These are phyloP conservation scores for Tupiocoris notatus DNA, from an alignment of 2,888 invertebrate species.

Conservation along the genomic window DNA sequence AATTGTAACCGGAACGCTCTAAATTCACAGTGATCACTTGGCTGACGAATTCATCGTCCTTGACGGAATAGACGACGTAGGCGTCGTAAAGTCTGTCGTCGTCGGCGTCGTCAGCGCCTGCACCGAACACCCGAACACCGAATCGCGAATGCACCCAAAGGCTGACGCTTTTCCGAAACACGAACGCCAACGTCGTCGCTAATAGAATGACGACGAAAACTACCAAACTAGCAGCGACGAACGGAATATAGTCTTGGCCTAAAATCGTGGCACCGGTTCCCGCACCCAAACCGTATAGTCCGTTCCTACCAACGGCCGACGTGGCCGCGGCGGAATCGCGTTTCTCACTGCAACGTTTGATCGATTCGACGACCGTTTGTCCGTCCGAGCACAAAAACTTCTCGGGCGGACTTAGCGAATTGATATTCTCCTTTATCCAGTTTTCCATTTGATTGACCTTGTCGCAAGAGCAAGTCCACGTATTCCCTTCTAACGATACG, in stretches of 20 bases:
- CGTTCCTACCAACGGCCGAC: slow-evolving; percentile 66
- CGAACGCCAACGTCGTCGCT: slow-evolving; percentile 73
- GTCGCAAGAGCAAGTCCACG: slow-evolving; percentile 88
- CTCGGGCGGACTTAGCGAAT: slow-evolving; percentile 69
- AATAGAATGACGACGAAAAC: slow-evolving; percentile 75
- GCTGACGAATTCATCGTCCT: slow-evolving; percentile 86
- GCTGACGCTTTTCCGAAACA: slow-evolving; percentile 80
- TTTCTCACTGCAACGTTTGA: slow-evolving; percentile 77
- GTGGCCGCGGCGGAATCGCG: slow-evolving; percentile 76
- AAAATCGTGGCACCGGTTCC: slow-evolving; percentile 60
- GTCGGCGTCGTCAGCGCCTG: slow-evolving; percentile 61
- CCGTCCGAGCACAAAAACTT: slow-evolving; percentile 80
- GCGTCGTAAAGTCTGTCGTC: slow-evolving; percentile 86
- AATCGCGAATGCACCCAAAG: slow-evolving; percentile 86
- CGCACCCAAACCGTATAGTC: slow-evolving; percentile 60
- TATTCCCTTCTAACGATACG: slow-evolving; percentile 76
- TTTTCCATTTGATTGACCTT: slow-evolving; percentile 71
- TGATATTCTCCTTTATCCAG: slow-evolving; percentile 77
- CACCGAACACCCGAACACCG: slow-evolving; percentile 72
- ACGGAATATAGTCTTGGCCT: slow-evolving; percentile 78
- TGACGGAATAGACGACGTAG: slow-evolving; percentile 88
- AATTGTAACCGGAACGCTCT: slow-evolving; percentile 76
- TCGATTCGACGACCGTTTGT: slow-evolving; percentile 73
- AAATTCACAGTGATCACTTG: slow-evolving; percentile 79
- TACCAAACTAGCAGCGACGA: slow-evolving; percentile 76